Conservation (phyloP, 2,888 invertebrate species). For the Ditula angustiorana region DNA sequence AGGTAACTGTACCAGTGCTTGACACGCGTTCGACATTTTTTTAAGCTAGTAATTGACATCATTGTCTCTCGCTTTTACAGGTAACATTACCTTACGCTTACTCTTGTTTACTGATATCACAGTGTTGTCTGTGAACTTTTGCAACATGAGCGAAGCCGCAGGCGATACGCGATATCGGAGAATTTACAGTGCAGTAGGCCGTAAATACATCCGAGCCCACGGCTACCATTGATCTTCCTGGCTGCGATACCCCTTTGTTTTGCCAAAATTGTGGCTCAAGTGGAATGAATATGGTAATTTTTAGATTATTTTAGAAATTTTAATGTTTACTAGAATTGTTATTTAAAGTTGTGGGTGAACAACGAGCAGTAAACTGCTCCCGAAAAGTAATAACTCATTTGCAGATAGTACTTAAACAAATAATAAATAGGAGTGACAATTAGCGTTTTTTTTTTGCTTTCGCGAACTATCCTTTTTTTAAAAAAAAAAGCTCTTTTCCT, state of each 20-base stretch:
- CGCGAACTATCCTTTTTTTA: too few species aligned
- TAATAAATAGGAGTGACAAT: too few species aligned
- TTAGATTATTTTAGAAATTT: constrained; percentile 13
- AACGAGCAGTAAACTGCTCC: neutral
- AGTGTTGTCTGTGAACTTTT: neutral
- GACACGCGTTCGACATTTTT: too few species aligned
- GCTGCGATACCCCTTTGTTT: constrained; percentile 40
- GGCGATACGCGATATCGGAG: constrained; percentile 65
- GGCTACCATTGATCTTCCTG: constrained; percentile 65
- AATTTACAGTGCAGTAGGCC: constrained; percentile 75
- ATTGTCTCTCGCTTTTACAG: neutral
- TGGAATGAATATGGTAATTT: constrained; percentile 40
- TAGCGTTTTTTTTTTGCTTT: too few species aligned
- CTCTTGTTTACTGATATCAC: constrained; percentile 9
- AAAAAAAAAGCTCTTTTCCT: too few species aligned
- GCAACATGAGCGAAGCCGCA: constrained; percentile 44
- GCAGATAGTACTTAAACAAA: too few species aligned
- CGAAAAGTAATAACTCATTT: too few species aligned
- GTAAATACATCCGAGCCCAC: constrained; percentile 64
- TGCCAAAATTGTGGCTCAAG: constrained; percentile 30
- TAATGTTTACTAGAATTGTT: neutral
- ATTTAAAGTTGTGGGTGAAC: neutral
- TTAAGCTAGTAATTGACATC: too few species aligned
- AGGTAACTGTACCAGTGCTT: too few species aligned
- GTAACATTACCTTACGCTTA: neutral